Evolutionary conservation across 30 jellyfish, hydroid and myxozoan genomes (phyloP).

Genomic region (Haliclystus octoradiatus): DNA sequence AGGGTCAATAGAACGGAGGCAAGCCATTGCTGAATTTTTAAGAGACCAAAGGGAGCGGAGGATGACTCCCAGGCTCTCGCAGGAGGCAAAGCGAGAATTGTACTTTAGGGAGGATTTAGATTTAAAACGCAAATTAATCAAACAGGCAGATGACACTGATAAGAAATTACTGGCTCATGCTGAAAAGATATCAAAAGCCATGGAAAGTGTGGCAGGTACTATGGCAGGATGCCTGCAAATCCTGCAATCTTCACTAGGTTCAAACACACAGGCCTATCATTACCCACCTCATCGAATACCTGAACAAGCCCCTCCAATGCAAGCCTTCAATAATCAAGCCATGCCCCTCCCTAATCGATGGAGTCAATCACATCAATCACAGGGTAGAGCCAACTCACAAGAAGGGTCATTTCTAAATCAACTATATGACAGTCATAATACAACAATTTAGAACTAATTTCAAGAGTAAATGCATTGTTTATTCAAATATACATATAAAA

Average conservation of each 20-base stretch:
- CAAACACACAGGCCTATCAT: neutral
- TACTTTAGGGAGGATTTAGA: conserved; percentile 1
- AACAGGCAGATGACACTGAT: conserved; percentile 31
- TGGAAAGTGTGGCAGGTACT: conserved; percentile 42
- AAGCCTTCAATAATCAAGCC: no score
- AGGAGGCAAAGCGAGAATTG: conserved; percentile 3
- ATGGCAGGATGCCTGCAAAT: conserved; percentile 38
- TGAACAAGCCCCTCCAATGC: no score
- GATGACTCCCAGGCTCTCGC: conserved; percentile 17
- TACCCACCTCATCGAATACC: no score
- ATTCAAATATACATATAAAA: no score
- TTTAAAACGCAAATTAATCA: conserved; percentile 3
- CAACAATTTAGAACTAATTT: no score
- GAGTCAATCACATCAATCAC: no score
- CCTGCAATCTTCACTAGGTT: conserved; percentile 6
- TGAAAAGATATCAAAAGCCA: conserved; percentile 24
- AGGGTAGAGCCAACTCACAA: no score
- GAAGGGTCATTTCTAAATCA: no score
- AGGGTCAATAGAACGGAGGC: conserved; percentile 1
- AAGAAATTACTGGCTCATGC: conserved; percentile 25
- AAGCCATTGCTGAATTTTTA: conserved; percentile 4
- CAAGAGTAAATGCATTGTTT: no score
- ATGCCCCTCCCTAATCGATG: no score
- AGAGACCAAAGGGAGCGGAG: conserved; percentile 3
- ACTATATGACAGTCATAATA: no score